Percentiles rank a stretch among this genome's conserved stretches.
These are phyloP conservation scores for Leucoraja erinaceus DNA, from an alignment of 2,113 vertebrate species.

Conservation along the genomic window DNA sequence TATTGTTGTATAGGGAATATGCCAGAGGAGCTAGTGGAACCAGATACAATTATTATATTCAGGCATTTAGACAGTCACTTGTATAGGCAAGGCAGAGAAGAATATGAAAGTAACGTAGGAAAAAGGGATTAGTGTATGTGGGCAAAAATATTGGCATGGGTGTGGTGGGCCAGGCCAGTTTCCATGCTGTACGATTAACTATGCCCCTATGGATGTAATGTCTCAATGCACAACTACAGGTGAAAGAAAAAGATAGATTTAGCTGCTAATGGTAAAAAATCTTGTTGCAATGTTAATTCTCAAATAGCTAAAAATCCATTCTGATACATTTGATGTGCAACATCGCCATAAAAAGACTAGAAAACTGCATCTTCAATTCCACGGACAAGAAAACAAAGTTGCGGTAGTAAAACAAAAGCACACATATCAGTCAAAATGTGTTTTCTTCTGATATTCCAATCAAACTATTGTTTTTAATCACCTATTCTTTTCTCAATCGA, in stretches of 20 bases:
- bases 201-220: not conserved
- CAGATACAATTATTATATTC: no score
- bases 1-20: no score
- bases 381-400: not conserved
- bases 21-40: no score
- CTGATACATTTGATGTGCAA: not conserved
- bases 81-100: no score
- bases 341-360: not conserved
- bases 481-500: not conserved
- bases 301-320: not conserved
- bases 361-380: not conserved
- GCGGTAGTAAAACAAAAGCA: no score
- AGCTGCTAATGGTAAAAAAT: not conserved
- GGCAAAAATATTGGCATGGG: no score
- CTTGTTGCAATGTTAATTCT: not conserved
- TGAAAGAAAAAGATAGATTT: not conserved
- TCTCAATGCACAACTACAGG: not conserved
- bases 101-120: no score
- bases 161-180: no score
- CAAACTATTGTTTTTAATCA: not conserved
- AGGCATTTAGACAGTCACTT: no score
- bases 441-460: not conserved
- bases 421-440: not conserved
- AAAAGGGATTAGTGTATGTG: no score
- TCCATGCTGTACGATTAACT: no score